Evolutionary conservation across 1,140 invertebrate species (phyloP), one percentile per base, ranked within the genome.

Genomic region (Acromyrmex echinatior): DNA sequence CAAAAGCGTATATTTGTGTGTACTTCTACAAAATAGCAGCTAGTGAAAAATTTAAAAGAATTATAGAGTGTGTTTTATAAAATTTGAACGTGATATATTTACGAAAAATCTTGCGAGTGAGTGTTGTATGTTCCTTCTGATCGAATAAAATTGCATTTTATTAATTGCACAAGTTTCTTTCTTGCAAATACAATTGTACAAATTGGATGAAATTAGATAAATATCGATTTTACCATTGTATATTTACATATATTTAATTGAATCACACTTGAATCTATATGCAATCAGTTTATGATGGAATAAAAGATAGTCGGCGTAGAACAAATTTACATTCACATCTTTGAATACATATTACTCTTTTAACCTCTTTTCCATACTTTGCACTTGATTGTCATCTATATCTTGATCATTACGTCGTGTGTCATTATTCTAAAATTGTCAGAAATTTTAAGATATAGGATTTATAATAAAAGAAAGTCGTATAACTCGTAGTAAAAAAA

Each of bases 241-340:
- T 25, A 51, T 51, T 45, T 45, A 51, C 4, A 51, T 49, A 70
- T 25, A 62, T 39, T 77, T 39, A 39, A 39, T 25, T 62, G 9
- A 45, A 18, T 39, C 31, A 18, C 14, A 25, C 28, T 77, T 62
- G 39, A 12, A 68, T 2, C 31, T 39, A 5, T 56, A 7, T 58
- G 4, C 28, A n/a, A 7, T 53, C 3, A n/a, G 2, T 62, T 45
- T 62, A 18, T 62, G 6, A 18, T 49, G 10, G 18, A 78, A n/a
- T 49, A 78, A 45, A 45, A 28, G 21, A 73, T 28, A 49, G 18
- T 2, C 12, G 2, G 21, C 25, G 21, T 58, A 56, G 28, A 74
- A 74, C 65, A 31, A 56, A 51, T 74, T 74, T 74, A 56, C 51
- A 74, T 56, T 53, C 10, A 14, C 71, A 5, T 74, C 28, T 70